A percentile compares a stretch with the other conserved stretches of the same genome.
These are phyloP conservation scores for Strigamia crassipes DNA, from an alignment of 2,888 invertebrate species.

Conservation along the genomic window DNA sequence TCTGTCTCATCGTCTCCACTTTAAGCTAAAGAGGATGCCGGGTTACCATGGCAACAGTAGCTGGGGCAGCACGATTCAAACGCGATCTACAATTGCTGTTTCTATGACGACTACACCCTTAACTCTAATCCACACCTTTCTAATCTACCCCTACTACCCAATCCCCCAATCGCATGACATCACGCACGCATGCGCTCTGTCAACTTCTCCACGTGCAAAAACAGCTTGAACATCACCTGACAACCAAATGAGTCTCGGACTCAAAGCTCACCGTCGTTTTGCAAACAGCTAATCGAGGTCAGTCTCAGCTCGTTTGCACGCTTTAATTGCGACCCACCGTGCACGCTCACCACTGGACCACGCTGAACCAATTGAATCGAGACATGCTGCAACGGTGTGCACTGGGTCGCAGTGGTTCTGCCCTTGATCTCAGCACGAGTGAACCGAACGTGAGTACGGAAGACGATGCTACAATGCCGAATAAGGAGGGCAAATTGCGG, in stretches of 20 bases:
- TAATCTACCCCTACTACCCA: slow-evolving; percentile 20
- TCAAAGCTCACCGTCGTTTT: slow-evolving; percentile 20
- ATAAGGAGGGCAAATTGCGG: slow-evolving; percentile 56
- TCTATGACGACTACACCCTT: slow-evolving; percentile 28
- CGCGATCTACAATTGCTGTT: slow-evolving; percentile 24
- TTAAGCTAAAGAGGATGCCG: slow-evolving; percentile 11
- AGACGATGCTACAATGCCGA: background rate
- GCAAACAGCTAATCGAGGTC: background rate
- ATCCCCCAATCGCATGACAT: slow-evolving; percentile 40
- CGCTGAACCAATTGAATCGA: background rate
- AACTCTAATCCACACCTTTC: slow-evolving; percentile 40
- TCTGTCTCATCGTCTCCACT: slow-evolving; percentile 6
- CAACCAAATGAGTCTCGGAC: slow-evolving; percentile 27
- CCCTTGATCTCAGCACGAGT: slow-evolving; percentile 20
- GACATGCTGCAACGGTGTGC: background rate
- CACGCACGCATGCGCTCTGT: slow-evolving; percentile 17
- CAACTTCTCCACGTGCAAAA: slow-evolving; percentile 17
- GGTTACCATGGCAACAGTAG: slow-evolving; percentile 18
- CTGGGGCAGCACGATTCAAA: background rate
- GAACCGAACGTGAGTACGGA: slow-evolving; percentile 1
- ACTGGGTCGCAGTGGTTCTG: slow-evolving; percentile 4
- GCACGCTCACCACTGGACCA: background rate
- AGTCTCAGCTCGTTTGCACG: background rate
- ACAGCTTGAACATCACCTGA: slow-evolving; percentile 20
- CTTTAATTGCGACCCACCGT: background rate